These are phyloP conservation scores for Eulemur mongoz DNA, from an alignment of 2,797 vertebrate species.

Conservation along the genomic window DNA sequence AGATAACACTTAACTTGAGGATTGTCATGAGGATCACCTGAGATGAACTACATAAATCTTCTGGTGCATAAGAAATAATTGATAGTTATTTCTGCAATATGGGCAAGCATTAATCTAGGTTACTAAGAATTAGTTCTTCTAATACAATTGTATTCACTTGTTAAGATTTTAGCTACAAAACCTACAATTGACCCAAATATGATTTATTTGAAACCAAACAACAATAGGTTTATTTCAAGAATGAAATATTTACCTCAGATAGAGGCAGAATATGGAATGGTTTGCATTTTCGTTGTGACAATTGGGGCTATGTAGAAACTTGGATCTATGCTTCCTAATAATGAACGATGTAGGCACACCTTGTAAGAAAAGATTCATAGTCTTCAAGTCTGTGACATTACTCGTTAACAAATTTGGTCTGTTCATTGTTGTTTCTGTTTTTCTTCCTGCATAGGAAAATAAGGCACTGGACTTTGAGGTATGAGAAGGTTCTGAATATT, in stretches of 20 bases:
- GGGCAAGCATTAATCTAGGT: not conserved
- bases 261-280: not conserved
- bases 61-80: not conserved
- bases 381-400: not conserved
- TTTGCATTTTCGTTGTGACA: not conserved
- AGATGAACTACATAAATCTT: not conserved
- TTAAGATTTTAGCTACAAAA: conserved; percentile 23
- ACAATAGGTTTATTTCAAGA: not conserved
- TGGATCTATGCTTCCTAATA: not conserved
- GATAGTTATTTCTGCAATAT: not conserved
- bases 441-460: not conserved
- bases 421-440: not conserved
- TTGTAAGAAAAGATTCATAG: not conserved
- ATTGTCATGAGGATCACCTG: not conserved
- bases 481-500: not conserved
- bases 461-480: not conserved
- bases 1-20: not conserved
- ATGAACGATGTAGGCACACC: not conserved
- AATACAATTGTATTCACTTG: not conserved
- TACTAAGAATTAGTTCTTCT: not conserved
- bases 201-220: conserved; percentile 1
- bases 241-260: not conserved
- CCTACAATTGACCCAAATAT: not conserved
- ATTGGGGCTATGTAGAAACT: not conserved
- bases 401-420: not conserved